Conservation (phyloP, 2,888 invertebrate species). For the Ferdinandea cuprea region DNA sequence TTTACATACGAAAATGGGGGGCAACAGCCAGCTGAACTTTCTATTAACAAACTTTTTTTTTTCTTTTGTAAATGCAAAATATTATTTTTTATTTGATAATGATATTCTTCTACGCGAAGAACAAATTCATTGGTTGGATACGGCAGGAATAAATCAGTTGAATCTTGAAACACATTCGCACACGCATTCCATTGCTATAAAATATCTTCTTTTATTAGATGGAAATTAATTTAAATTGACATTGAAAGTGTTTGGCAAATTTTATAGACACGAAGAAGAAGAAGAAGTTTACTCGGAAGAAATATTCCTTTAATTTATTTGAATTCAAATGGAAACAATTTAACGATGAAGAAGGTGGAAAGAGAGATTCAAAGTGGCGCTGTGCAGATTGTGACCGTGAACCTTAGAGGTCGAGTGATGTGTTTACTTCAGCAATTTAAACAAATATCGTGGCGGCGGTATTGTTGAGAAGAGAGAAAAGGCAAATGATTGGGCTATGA, state of each 20-base stretch:
- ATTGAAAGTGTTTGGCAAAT: constrained; percentile 52
- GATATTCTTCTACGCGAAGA: neutral
- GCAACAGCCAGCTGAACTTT: constrained; percentile 36
- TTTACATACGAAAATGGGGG: constrained; percentile 36
- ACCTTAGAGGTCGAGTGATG: neutral
- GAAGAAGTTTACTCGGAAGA: neutral
- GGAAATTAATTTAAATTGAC: constrained; percentile 61
- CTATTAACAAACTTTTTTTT: constrained; percentile 11
- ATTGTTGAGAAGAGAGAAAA: neutral
- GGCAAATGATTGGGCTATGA: neutral
- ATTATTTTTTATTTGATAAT: neutral
- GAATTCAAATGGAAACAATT: neutral
- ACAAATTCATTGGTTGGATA: constrained; percentile 8
- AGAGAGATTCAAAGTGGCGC: neutral
- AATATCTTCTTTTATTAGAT: constrained; percentile 33
- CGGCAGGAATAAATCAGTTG: neutral
- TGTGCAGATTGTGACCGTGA: neutral
- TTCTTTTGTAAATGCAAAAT: neutral
- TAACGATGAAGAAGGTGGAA: neutral
- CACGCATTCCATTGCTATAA: constrained; percentile 22
- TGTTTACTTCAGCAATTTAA: neutral
- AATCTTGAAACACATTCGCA: constrained; percentile 23
- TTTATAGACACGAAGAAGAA: neutral
- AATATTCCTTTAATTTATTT: neutral
- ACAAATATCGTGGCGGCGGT: neutral